phyloP scores from a whole-genome alignment of 2,797 vertebrate genomes.

The Synanceia verrucosa region DNA sequence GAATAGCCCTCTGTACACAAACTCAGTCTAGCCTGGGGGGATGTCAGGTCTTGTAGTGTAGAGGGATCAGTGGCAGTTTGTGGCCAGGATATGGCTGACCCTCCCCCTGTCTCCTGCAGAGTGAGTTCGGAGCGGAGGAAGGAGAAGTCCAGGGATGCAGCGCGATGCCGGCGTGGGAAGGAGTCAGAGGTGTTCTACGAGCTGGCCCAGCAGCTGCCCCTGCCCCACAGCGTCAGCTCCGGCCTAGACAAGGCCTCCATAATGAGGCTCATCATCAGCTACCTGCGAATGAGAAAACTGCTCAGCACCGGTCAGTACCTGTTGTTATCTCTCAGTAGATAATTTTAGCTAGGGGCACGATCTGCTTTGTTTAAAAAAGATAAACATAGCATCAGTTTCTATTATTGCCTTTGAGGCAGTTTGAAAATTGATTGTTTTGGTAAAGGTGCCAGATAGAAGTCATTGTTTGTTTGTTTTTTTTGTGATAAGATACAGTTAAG shows the following conservation, averaged over 20 bases:
- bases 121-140: constrained; percentile 96
- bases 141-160: constrained; percentile 97
- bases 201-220: constrained; percentile 93
- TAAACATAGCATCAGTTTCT: not conserved
- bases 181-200: constrained; percentile 98
- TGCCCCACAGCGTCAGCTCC: constrained; percentile 93
- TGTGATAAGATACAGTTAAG: not conserved
- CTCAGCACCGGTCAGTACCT: constrained; percentile 87
- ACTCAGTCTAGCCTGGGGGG: not conserved
- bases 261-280: constrained; percentile 98
- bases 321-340: not conserved
- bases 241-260: constrained; percentile 98
- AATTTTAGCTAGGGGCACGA: not conserved
- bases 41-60: constrained; percentile 36
- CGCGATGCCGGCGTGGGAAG: constrained; percentile 92
- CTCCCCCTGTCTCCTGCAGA: constrained; percentile 73
- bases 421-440: not conserved
- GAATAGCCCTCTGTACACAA: not conserved
- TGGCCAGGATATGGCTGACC: constrained; percentile 25
- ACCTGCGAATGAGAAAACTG: constrained; percentile 93
- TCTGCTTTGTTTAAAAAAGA: not conserved
- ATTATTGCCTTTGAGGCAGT: not conserved
- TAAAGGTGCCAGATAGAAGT: not conserved
- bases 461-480: not conserved
- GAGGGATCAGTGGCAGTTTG: constrained; percentile 5